phyloP scores from a whole-genome alignment of 1,140 invertebrate genomes.

The Penaeus indicus region DNA sequence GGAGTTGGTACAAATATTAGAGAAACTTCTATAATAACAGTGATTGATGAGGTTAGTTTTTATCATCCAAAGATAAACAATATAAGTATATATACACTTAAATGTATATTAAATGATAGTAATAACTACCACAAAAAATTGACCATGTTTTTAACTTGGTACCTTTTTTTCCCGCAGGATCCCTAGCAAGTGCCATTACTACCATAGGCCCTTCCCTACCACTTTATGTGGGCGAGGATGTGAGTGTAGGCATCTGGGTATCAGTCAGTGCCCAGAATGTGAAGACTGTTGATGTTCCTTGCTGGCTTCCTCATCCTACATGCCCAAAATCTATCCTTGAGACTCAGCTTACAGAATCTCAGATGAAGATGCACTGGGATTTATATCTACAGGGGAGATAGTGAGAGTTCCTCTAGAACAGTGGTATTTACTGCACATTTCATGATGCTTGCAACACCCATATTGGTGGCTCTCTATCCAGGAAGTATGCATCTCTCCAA shows the following conservation, averaged over 20 bases:
- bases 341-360: slow-evolving; percentile 23
- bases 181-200: slow-evolving; percentile 28
- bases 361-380: slow-evolving; percentile 8
- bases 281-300: slow-evolving; percentile 36
- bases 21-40: no score
- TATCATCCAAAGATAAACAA: no score
- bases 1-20: not conserved
- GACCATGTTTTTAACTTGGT: not conserved
- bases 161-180: slow-evolving; percentile 19
- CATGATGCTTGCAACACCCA: no score
- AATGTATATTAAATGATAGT: not conserved
- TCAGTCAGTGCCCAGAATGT: slow-evolving; percentile 6
- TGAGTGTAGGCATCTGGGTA: slow-evolving; percentile 53
- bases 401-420: no score
- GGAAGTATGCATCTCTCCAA: no score
- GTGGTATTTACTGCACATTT: no score
- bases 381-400: no score
- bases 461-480: no score
- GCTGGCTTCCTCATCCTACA: slow-evolving; percentile 44
- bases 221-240: slow-evolving; percentile 50
- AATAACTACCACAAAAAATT: not conserved
- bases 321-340: slow-evolving; percentile 36
- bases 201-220: slow-evolving; percentile 1
- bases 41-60: no score
- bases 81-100: no score